These are phyloP conservation scores for Tridacna gigas DNA, from an alignment of 2,888 invertebrate genomes.

Conservation along the genomic window DNA sequence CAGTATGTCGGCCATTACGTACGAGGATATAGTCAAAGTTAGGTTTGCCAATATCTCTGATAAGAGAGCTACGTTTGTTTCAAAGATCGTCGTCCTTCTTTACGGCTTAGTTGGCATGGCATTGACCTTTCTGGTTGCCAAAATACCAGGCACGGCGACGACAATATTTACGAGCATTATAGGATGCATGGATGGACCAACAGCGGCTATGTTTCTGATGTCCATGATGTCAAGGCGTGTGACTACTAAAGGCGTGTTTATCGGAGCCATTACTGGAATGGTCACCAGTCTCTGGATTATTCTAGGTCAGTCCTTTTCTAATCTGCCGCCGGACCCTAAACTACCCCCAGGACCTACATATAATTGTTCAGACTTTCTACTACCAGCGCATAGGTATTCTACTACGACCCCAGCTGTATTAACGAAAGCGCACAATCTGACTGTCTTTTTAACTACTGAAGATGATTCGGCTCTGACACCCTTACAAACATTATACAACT, in stretches of 20 bases:
- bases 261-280: conserved; percentile 40
- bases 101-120: conserved; percentile 39
- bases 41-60: conserved; percentile 23
- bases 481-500: conserved; percentile 25
- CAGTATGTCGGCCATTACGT: conserved; percentile 43
- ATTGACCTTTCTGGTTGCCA: conserved; percentile 32
- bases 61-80: conserved; percentile 13
- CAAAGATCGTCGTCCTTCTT: conserved; percentile 25
- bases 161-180: conserved; percentile 30
- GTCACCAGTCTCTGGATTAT: conserved; percentile 27
- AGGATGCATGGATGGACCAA: conserved; percentile 48
- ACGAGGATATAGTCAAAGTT: conserved; percentile 36
- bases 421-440: neutral
- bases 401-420: neutral
- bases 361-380: conserved; percentile 4
- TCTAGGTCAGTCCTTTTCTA: conserved; percentile 31
- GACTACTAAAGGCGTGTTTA: conserved; percentile 43
- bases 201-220: conserved; percentile 38
- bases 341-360: conserved; percentile 41
- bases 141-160: conserved; percentile 29
- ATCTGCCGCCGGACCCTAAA: conserved; percentile 8
- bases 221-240: conserved; percentile 31
- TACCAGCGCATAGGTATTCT: too few relatives aligned
- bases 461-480: neutral
- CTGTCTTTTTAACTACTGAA: neutral